Percentiles rank a stretch among this genome's conserved stretches.
Conservation (phyloP, 2,797 vertebrate genomes). For the Melanotaenia trifasciata region DNA sequence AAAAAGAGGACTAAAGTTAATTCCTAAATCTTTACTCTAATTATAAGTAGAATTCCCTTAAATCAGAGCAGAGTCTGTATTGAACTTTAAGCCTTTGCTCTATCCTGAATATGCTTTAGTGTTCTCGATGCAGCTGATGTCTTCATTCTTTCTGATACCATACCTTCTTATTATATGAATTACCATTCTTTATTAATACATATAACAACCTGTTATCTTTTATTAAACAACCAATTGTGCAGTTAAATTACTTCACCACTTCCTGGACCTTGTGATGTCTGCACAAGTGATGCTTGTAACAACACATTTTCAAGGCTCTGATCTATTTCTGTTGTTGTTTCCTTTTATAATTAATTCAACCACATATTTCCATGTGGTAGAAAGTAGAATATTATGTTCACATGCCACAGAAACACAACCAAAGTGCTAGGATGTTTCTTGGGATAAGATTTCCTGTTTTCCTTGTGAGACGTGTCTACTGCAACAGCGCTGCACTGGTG, state of each 20-base stretch:
- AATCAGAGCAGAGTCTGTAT: neutral
- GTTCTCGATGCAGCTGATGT: neutral
- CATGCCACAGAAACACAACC: slow-evolving; percentile 20
- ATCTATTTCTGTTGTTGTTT: neutral
- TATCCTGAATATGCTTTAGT: neutral
- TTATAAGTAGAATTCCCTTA: neutral
- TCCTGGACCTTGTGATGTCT: neutral
- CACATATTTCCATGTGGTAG: neutral
- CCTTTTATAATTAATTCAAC: neutral
- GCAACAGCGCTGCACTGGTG: slow-evolving; percentile 8
- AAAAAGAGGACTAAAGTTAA: neutral
- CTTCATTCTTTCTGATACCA: neutral
- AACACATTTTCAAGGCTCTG: slow-evolving; percentile 2
- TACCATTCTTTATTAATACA: neutral
- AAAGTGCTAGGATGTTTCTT: slow-evolving; percentile 11
- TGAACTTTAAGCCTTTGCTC: neutral
- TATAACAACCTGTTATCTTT: neutral
- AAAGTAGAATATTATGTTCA: slow-evolving; percentile 5
- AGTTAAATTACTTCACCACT: neutral
- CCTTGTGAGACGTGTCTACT: slow-evolving; percentile 15
- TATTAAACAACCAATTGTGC: neutral
- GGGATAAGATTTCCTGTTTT: slow-evolving; percentile 6
- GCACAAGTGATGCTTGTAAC: slow-evolving; percentile 26
- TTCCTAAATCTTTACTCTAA: neutral
- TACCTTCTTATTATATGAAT: neutral